These are phyloP conservation scores for Poecilia wingei DNA, from an alignment of 2,797 vertebrate species.

Conservation along the genomic window DNA sequence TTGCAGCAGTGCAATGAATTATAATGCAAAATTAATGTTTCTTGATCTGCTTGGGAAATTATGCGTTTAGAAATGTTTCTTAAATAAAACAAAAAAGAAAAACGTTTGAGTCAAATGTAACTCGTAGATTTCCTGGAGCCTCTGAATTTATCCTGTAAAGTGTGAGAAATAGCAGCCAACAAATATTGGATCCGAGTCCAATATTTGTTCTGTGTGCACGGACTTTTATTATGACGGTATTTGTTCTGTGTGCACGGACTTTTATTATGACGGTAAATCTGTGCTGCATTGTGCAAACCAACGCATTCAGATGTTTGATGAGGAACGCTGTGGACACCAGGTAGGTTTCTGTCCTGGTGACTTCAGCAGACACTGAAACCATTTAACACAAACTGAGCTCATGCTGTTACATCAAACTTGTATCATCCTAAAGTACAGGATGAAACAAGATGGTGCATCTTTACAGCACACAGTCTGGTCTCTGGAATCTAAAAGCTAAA, in stretches of 20 bases:
- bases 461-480: background rate
- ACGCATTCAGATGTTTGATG: background rate
- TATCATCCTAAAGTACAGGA: background rate
- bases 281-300: background rate
- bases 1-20: background rate
- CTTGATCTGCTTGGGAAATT: no score
- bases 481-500: background rate
- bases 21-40: background rate
- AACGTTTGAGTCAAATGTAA: background rate
- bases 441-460: background rate
- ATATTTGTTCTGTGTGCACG: background rate
- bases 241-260: background rate
- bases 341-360: background rate
- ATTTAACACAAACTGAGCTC: background rate
- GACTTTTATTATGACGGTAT: background rate
- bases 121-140: background rate
- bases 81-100: background rate
- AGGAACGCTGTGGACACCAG: background rate
- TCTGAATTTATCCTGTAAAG: background rate
- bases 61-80: no score
- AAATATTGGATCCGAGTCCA: background rate
- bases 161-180: background rate
- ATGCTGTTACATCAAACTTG: background rate
- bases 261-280: background rate
- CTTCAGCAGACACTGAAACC: background rate